phyloP scores from a whole-genome alignment of 1,140 invertebrate species.

The Scaptodrosophila lebanonensis region DNA sequence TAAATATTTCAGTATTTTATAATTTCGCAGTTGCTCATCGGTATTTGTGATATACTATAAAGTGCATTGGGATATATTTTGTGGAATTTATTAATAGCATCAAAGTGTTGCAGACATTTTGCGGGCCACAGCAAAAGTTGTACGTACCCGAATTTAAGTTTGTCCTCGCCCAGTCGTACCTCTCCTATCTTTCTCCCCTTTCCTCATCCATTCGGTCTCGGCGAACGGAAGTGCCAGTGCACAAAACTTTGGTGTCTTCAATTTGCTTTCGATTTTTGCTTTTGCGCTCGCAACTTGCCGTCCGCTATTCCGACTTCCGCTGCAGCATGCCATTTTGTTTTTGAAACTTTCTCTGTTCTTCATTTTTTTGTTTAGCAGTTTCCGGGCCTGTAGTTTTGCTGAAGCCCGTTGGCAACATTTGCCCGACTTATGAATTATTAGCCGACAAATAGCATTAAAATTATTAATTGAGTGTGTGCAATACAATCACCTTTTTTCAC shows the following conservation, averaged over 20 bases:
- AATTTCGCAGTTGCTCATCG: too few relatives aligned
- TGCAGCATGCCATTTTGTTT: neutral
- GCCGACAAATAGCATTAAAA: conserved; percentile 25
- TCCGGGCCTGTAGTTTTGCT: conserved; percentile 28
- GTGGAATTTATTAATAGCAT: conserved; percentile 67
- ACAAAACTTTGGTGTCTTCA: conserved; percentile 64
- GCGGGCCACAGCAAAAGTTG: conserved; percentile 35
- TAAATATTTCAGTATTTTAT: too few relatives aligned
- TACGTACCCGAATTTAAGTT: conserved; percentile 70
- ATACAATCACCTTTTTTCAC: conserved; percentile 38
- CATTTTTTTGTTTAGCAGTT: conserved; percentile 54
- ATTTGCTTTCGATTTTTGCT: conserved; percentile 72
- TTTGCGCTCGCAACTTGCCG: conserved; percentile 29
- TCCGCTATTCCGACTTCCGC: conserved; percentile 31
- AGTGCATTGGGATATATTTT: neutral
- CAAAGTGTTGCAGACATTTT: conserved; percentile 47
- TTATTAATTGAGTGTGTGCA: conserved; percentile 59
- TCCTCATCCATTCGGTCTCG: neutral
- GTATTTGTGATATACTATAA: neutral
- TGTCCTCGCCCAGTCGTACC: neutral
- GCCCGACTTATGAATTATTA: conserved; percentile 67
- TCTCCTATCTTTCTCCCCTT: neutral
- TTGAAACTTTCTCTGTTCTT: conserved; percentile 1
- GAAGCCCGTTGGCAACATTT: conserved; percentile 17
- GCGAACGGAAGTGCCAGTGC: conserved; percentile 40